These are phyloP conservation scores for Dysidea cf. avara DNA, from an alignment of 37 sponge, comb jelly and placozoan genomes.

Conservation along the genomic window DNA sequence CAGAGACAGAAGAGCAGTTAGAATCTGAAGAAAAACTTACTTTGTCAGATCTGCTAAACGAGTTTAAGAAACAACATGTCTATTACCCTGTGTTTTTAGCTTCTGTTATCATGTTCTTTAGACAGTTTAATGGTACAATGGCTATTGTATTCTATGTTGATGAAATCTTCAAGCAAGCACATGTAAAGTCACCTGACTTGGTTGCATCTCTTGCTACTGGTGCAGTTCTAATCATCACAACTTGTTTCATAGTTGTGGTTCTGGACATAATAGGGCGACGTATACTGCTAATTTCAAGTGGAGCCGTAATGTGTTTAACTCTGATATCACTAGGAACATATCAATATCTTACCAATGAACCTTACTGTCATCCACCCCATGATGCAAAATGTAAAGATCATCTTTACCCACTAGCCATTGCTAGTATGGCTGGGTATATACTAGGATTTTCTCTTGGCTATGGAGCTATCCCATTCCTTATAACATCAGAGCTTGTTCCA, in stretches of 20 bases:
- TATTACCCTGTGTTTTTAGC: too few relatives aligned
- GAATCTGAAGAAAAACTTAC: background rate
- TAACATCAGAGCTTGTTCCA: slow-evolving; percentile 4
- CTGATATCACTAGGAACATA: too few relatives aligned
- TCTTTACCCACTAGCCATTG: slow-evolving; percentile 1
- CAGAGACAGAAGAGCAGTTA: slow-evolving; percentile 12
- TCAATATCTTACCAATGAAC: too few relatives aligned
- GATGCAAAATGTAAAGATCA: too few relatives aligned
- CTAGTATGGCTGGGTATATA: background rate
- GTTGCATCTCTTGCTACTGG: slow-evolving; percentile 42
- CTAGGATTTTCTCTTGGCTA: slow-evolving; percentile 4
- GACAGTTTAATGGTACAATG: slow-evolving; percentile 79
- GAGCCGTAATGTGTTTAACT: slow-evolving; percentile 35
- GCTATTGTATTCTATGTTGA: slow-evolving; percentile 65
- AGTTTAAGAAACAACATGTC: too few relatives aligned
- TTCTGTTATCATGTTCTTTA: slow-evolving; percentile 75
- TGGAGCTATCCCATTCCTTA: slow-evolving; percentile 11
- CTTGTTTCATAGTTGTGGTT: slow-evolving; percentile 48
- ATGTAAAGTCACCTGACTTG: background rate
- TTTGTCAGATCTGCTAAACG: slow-evolving; percentile 10
- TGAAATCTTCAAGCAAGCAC: slow-evolving; percentile 34
- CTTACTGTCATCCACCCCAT: too few relatives aligned
- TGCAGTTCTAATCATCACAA: slow-evolving; percentile 42
- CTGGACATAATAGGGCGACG: slow-evolving; percentile 73
- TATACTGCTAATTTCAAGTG: slow-evolving; percentile 43